These are phyloP conservation scores for Poecile atricapillus DNA, from an alignment of 2,113 vertebrate genomes.

Conservation along the genomic window DNA sequence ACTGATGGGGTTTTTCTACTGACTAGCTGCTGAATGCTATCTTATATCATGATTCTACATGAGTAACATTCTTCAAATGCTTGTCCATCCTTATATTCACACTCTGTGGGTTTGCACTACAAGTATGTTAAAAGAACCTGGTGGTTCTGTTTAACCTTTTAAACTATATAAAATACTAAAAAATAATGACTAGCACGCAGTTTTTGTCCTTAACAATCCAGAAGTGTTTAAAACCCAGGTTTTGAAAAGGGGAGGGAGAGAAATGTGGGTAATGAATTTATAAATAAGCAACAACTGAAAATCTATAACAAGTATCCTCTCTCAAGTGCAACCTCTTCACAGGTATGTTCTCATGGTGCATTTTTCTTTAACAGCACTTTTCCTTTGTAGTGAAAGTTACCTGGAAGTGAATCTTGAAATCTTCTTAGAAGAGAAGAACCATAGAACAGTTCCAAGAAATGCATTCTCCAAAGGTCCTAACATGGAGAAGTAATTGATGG, in stretches of 20 bases:
- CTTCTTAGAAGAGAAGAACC: background rate
- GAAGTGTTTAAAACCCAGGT: background rate
- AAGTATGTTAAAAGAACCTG: background rate
- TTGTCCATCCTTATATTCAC: background rate
- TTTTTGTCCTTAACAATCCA: background rate
- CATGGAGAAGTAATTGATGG: background rate
- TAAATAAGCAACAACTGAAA: background rate
- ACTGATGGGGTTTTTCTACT: background rate
- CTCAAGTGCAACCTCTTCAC: background rate
- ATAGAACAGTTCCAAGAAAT: background rate
- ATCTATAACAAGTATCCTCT: background rate
- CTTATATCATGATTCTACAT: background rate
- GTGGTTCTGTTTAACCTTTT: background rate
- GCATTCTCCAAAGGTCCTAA: background rate
- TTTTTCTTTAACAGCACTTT: background rate
- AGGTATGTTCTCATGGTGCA: background rate
- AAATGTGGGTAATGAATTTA: background rate
- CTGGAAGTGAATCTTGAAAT: background rate
- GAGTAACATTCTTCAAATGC: background rate
- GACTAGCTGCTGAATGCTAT: background rate
- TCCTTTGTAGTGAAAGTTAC: background rate
- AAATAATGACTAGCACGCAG: background rate
- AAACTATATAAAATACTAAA: background rate
- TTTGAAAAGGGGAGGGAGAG: background rate
- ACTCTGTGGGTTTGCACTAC: background rate